Percentiles rank a stretch among this genome's conserved stretches.
Evolutionary conservation across 2,113 vertebrate genomes (phyloP).

Genomic region (Crotophaga sulcirostris): DNA sequence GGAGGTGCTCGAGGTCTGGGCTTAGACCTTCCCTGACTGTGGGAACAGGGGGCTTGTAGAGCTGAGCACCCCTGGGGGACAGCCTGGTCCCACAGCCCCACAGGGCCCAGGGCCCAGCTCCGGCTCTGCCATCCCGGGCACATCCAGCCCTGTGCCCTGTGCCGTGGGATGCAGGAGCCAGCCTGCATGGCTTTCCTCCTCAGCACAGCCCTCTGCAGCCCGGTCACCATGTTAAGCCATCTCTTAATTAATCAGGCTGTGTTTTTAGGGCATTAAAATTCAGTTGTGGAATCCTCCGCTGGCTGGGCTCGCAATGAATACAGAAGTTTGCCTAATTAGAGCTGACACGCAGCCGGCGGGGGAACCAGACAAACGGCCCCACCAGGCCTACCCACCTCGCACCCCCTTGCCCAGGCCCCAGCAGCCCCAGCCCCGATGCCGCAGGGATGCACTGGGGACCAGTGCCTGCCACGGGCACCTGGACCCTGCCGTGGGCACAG

Average conservation of each 20-base stretch:
- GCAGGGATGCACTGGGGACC: background rate
- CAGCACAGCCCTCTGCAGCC: background rate
- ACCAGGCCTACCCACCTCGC: background rate
- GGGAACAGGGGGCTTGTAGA: background rate
- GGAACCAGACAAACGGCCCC: constrained; percentile 9
- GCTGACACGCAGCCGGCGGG: constrained; percentile 38
- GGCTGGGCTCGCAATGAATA: constrained; percentile 57
- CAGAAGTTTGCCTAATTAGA: constrained; percentile 68
- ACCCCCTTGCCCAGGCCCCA: background rate
- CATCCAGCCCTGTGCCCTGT: rapidly evolving
- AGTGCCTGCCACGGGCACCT: background rate
- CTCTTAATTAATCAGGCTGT: constrained; percentile 70
- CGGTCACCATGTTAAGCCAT: constrained; percentile 46
- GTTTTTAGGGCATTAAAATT: constrained; percentile 70
- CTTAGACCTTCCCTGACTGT: background rate
- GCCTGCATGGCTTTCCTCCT: background rate
- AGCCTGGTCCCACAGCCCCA: background rate
- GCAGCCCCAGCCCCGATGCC: background rate
- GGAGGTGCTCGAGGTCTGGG: rapidly evolving
- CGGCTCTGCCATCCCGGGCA: rapidly evolving
- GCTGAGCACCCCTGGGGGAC: background rate
- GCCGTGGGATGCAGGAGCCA: background rate
- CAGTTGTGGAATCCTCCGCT: constrained; percentile 61
- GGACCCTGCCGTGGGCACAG: background rate
- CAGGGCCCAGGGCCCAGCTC: background rate